Percentiles rank a stretch among this genome's conserved stretches.
These are phyloP conservation scores for Xenopus borealis DNA, from an alignment of 2,113 vertebrate species.

Conservation along the genomic window DNA sequence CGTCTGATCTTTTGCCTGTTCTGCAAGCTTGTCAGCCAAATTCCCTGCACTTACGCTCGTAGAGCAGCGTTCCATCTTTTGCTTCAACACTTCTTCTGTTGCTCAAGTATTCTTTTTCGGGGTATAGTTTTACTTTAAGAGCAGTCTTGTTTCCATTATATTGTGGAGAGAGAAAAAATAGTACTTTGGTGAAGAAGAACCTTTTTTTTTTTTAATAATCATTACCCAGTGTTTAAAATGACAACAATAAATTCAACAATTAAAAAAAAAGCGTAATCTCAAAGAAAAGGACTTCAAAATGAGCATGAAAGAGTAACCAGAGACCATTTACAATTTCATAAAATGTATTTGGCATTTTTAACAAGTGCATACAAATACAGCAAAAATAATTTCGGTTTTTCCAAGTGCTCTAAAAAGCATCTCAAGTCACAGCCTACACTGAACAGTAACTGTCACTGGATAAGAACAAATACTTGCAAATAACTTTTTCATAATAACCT, in stretches of 20 bases:
- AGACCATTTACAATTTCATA: conserved; percentile 77
- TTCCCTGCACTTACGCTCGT: too few relatives aligned
- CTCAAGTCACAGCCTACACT: conserved; percentile 98
- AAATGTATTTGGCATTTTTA: conserved; percentile 98
- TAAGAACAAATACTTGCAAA: conserved; percentile 87
- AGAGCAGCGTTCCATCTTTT: too few relatives aligned
- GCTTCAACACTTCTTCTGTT: too few relatives aligned
- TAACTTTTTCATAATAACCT: conserved; percentile 84
- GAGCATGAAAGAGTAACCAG: conserved; percentile 31
- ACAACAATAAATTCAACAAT: conserved; percentile 38
- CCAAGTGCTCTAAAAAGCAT: conserved; percentile 98
- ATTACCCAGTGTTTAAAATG: conserved; percentile 41
- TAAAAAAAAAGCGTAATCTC: conserved; percentile 30
- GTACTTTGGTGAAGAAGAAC: conserved; percentile 37
- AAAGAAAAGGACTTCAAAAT: conserved; percentile 23
- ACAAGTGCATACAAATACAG: conserved; percentile 99
- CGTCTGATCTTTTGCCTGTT: too few relatives aligned
- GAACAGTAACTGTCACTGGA: conserved; percentile 96
- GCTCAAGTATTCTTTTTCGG: too few relatives aligned
- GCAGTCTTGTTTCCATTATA: not conserved
- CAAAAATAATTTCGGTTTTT: conserved; percentile 95
- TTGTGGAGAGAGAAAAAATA: not conserved
- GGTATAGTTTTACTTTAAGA: too few relatives aligned
- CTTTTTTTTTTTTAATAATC: conserved; percentile 34
- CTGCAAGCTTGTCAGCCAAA: too few relatives aligned